Conservation (phyloP, 1,140 invertebrate genomes). For the Drosophila watanabei region DNA sequence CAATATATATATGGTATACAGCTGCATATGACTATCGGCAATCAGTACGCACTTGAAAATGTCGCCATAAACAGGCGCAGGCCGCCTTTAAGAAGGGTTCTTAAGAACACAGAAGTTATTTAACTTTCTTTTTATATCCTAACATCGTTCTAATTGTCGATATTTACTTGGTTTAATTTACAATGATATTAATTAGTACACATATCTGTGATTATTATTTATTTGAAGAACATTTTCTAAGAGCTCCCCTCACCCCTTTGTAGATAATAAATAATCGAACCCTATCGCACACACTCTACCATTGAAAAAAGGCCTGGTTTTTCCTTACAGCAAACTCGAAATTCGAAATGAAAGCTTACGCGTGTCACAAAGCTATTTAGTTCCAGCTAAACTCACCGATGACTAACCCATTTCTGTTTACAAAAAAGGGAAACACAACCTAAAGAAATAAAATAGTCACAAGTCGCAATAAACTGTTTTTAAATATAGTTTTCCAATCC, state of each 20-base stretch:
- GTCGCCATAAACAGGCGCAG: conserved; percentile 3
- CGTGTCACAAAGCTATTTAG: conserved; percentile 6
- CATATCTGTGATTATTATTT: no score
- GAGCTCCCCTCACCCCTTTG: background rate
- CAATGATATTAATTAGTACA: no score
- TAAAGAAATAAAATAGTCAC: background rate
- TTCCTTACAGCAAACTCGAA: background rate
- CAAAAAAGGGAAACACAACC: background rate
- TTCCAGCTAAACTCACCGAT: background rate
- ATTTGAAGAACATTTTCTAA: background rate
- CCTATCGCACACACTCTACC: background rate
- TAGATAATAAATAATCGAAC: background rate
- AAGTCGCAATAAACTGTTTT: background rate
- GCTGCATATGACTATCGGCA: conserved; percentile 1
- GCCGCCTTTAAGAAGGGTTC: no score
- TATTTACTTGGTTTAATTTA: no score
- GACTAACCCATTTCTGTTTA: conserved; percentile 10
- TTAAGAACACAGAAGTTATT: no score
- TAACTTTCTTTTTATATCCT: no score
- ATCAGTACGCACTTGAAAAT: conserved; percentile 11
- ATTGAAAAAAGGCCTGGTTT: conserved; percentile 20
- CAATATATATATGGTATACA: background rate
- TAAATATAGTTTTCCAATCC: conserved; percentile 5
- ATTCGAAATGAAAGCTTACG: conserved; percentile 2
- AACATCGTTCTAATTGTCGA: no score